phyloP scores from a whole-genome alignment of 2,113 vertebrate species.

The Psittacara wagleri region DNA sequence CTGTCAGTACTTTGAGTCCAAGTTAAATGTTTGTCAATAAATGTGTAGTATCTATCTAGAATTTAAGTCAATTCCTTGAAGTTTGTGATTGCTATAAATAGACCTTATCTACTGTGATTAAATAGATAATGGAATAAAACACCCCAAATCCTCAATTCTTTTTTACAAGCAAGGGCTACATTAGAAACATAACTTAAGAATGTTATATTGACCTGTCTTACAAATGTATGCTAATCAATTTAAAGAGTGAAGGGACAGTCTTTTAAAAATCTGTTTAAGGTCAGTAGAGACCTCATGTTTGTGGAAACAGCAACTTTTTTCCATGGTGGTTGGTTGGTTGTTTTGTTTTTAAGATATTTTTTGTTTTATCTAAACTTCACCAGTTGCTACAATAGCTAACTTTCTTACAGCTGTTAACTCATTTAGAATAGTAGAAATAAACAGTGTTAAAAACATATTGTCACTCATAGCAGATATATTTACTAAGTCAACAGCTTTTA shows the following conservation, averaged over 20 bases:
- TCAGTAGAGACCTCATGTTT: not conserved
- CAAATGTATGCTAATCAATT: not conserved
- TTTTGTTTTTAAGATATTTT: not conserved
- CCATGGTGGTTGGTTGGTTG: not conserved
- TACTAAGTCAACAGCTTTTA: not conserved
- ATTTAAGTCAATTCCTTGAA: conserved; percentile 30
- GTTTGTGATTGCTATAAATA: conserved; percentile 39
- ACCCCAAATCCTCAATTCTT: not conserved
- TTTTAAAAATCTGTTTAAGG: not conserved
- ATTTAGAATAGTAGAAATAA: not conserved
- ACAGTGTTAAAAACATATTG: not conserved
- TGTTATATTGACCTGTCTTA: not conserved
- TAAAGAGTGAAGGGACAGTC: not conserved
- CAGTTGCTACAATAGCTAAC: not conserved
- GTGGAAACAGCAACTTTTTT: not conserved
- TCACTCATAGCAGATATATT: not conserved
- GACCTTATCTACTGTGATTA: not conserved
- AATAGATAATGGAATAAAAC: not conserved
- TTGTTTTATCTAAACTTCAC: not conserved
- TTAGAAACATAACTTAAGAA: not conserved
- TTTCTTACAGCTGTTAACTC: not conserved
- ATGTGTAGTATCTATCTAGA: not conserved
- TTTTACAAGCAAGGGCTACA: not conserved
- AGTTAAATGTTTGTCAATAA: conserved; percentile 49
- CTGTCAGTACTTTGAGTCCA: conserved; percentile 22